Conservation (phyloP, 2,113 vertebrate genomes). For the Triplophysa tibetana region DNA sequence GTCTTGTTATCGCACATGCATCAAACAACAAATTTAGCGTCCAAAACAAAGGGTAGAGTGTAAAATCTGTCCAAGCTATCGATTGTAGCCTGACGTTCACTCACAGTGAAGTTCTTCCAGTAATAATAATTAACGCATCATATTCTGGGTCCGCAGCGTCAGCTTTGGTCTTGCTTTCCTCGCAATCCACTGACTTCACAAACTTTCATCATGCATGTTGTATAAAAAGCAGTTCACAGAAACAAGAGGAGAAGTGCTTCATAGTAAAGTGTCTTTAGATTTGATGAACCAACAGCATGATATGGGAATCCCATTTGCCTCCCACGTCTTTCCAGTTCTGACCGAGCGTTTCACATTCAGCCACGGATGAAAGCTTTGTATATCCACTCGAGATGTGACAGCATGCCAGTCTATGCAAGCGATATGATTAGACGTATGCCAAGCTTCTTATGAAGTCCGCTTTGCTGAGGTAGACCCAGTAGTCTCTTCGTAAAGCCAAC, state of each 20-base stretch:
- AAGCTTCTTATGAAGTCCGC: conserved; percentile 49
- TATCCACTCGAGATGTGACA: conserved; percentile 17
- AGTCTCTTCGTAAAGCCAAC: not conserved
- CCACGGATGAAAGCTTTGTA: not conserved
- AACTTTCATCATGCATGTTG: conserved; percentile 21
- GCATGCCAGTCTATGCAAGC: conserved; percentile 20
- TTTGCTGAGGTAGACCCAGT: conserved; percentile 10
- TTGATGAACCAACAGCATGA: not conserved
- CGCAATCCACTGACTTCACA: conserved; percentile 19
- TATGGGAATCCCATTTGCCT: not conserved
- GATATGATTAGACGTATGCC: conserved; percentile 47
- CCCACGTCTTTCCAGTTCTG: conserved; percentile 37
- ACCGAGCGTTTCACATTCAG: not conserved
- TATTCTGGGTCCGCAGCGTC: not conserved
- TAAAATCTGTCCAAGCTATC: conserved; percentile 67
- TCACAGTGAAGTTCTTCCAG: no score
- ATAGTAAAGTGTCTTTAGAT: not conserved
- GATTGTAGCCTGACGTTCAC: conserved; percentile 54
- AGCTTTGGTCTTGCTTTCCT: not conserved
- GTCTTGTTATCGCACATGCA: not conserved
- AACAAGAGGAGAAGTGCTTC: not conserved
- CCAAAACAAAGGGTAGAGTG: conserved; percentile 67
- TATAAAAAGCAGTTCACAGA: conserved; percentile 13
- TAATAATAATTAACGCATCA: conserved; percentile 35
- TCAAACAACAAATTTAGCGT: not conserved